phyloP scores from a whole-genome alignment of 2,888 invertebrate species.

The Nasonia oneida region DNA sequence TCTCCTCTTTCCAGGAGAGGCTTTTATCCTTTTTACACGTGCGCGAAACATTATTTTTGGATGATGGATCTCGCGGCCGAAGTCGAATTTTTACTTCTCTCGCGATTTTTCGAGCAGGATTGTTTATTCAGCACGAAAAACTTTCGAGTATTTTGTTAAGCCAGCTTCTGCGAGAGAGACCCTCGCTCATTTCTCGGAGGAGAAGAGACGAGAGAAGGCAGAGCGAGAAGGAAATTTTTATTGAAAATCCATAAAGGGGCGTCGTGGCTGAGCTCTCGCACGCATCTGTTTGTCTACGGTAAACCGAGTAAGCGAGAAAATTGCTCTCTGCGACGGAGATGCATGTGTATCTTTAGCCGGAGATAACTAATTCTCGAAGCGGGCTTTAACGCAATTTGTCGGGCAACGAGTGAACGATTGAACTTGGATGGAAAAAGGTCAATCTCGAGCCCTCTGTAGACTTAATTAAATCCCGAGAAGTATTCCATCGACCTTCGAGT shows the following conservation, averaged over 20 bases:
- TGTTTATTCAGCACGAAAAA: neutral
- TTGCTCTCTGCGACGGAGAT: neutral
- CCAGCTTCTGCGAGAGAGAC: neutral
- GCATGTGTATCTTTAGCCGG: neutral
- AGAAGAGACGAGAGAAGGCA: neutral
- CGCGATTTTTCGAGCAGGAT: neutral
- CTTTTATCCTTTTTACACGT: neutral
- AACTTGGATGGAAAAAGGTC: too few relatives aligned
- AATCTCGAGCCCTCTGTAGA: neutral
- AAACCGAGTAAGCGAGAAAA: constrained; percentile 1
- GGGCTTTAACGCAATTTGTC: neutral
- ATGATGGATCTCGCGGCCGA: neutral
- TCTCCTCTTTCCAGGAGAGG: neutral
- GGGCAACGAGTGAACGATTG: too few relatives aligned
- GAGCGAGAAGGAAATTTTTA: constrained; percentile 21
- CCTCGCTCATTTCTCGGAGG: too few relatives aligned
- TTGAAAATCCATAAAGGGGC: constrained; percentile 32
- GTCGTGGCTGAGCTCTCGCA: neutral
- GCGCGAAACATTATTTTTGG: neutral
- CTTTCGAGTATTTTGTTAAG: neutral
- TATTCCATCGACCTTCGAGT: neutral
- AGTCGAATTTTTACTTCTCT: neutral
- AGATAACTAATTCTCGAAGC: neutral
- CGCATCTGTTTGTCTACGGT: neutral
- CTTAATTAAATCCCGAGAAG: neutral